phyloP scores from a whole-genome alignment of 2,888 invertebrate species.

The Caenorhabditis panamensis region DNA sequence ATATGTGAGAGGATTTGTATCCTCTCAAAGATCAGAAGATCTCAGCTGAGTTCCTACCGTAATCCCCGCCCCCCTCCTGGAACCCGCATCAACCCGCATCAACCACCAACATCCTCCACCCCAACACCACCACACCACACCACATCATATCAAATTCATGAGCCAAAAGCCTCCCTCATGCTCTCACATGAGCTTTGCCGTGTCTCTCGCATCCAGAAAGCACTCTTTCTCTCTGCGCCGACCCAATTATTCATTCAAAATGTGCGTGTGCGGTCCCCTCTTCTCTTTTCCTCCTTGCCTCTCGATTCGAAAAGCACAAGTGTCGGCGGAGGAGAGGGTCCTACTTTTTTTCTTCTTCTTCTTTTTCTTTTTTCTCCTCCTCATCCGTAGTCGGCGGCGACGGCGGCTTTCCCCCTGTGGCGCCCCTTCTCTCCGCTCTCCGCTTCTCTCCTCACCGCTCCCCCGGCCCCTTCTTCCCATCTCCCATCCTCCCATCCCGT shows the following conservation, averaged over 20 bases:
- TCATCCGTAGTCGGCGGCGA: slow-evolving; percentile 6
- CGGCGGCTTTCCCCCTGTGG: neutral
- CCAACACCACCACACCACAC: neutral
- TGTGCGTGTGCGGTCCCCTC: slow-evolving; percentile 24
- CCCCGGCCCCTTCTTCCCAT: neutral
- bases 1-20: too few species aligned
- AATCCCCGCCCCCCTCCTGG: neutral
- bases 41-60: too few species aligned
- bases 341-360: slow-evolving; percentile 1
- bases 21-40: too few species aligned
- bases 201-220: neutral
- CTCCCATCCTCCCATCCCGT: neutral
- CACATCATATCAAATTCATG: slow-evolving; percentile 50
- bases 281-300: neutral
- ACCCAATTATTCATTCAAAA: slow-evolving; percentile 52
- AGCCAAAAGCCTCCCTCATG: neutral
- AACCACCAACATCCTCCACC: neutral
- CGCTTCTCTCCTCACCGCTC: neutral
- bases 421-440: neutral
- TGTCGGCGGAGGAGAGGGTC: too few species aligned
- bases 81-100: neutral
- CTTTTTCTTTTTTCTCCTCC: neutral
- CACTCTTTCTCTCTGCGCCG: slow-evolving; percentile 8
- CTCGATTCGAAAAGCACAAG: slow-evolving; percentile 1
- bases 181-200: slow-evolving; percentile 9